phyloP scores from a whole-genome alignment of 2,888 invertebrate genomes.

The Tineola bisselliella region DNA sequence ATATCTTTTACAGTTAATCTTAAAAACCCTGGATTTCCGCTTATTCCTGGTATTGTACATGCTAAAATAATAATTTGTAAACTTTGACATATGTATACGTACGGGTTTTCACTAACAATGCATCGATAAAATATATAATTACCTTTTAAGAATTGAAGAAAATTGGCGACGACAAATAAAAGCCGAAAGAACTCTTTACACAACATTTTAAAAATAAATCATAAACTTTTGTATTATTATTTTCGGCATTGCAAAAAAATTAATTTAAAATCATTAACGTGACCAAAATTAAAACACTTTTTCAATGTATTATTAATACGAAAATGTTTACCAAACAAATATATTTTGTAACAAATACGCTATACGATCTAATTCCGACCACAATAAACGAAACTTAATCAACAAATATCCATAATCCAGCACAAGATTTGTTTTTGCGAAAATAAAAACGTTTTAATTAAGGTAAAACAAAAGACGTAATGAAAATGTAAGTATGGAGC shows the following conservation, averaged over 20 bases:
- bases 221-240: background rate
- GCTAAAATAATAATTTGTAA: constrained; percentile 27
- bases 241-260: background rate
- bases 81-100: background rate
- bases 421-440: background rate
- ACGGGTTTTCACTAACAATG: background rate
- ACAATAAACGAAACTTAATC: background rate
- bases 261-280: background rate
- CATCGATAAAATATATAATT: background rate
- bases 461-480: background rate
- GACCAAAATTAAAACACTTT: no score
- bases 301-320: no score
- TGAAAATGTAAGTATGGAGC: constrained; percentile 20
- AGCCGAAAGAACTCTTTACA: background rate
- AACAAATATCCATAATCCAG: background rate
- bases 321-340: no score
- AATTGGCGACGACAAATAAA: background rate
- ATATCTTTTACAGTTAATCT: constrained; percentile 28
- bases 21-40: constrained; percentile 24
- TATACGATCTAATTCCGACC: background rate
- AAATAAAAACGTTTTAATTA: background rate
- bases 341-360: no score
- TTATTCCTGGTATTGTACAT: constrained; percentile 37
- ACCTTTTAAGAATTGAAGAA: background rate
- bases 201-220: background rate